Percentiles rank a stretch among this genome's conserved stretches.
Evolutionary conservation across 2,888 invertebrate species (phyloP).

Genomic region (Rosalia funebris): DNA sequence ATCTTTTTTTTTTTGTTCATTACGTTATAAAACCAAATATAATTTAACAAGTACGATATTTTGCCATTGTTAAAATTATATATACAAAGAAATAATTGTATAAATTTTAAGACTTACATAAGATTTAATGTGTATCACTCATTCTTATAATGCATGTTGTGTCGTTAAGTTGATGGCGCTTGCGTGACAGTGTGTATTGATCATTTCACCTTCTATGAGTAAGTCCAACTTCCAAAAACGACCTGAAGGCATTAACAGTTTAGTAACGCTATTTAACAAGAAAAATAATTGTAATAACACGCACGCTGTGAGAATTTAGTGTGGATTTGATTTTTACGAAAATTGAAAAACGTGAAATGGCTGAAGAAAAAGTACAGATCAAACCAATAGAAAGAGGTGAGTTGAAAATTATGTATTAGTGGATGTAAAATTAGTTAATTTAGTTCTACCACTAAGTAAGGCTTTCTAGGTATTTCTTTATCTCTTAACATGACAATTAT

Average conservation of each 20-base stretch:
- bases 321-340: background rate
- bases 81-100: too few species aligned
- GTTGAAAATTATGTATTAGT: conserved; percentile 45
- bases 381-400: conserved; percentile 68
- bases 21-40: too few species aligned
- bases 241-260: conserved; percentile 6
- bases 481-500: too few species aligned
- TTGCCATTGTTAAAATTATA: too few species aligned
- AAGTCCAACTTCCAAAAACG: conserved; percentile 42
- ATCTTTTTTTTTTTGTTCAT: too few species aligned
- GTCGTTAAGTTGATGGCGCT: conserved; percentile 31
- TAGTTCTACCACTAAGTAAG: too few species aligned
- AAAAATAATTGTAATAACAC: conserved; percentile 21
- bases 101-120: too few species aligned
- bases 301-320: too few species aligned
- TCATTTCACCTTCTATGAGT: conserved; percentile 46
- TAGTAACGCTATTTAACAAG: conserved; percentile 3
- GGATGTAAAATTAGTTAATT: too few species aligned
- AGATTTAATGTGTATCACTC: too few species aligned
- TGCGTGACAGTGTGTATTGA: conserved; percentile 45
- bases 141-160: background rate
- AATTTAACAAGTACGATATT: too few species aligned
- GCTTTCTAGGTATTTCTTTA: too few species aligned
- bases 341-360: conserved; percentile 62
- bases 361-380: conserved; percentile 71